These are phyloP conservation scores for Pogonomyrmex barbatus DNA, from an alignment of 1,140 invertebrate species.

Conservation along the genomic window DNA sequence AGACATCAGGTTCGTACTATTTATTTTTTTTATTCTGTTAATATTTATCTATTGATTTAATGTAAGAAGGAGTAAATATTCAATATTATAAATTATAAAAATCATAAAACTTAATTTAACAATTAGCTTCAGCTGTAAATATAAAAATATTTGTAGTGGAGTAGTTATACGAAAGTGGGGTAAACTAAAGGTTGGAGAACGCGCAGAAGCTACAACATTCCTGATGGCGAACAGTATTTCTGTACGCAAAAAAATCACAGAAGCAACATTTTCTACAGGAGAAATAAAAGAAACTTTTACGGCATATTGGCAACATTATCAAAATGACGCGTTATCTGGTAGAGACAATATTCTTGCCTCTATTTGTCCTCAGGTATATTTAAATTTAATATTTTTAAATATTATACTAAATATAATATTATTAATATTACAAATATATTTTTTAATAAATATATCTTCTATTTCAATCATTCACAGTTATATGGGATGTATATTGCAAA, in stretches of 20 bases:
- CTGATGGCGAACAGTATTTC: slow-evolving; percentile 83
- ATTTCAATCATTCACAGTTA: slow-evolving; percentile 87
- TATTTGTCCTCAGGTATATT: slow-evolving; percentile 92
- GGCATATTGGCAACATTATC: slow-evolving; percentile 91
- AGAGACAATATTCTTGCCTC: slow-evolving; percentile 93
- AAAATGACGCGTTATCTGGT: slow-evolving; percentile 88
- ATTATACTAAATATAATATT: slow-evolving; percentile 21
- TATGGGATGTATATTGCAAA: slow-evolving; percentile 96
- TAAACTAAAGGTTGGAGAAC: slow-evolving; percentile 87
- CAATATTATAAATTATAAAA: slow-evolving; percentile 13
- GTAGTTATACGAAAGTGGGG: slow-evolving; percentile 92
- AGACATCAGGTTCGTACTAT: slow-evolving; percentile 89
- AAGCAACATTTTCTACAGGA: slow-evolving; percentile 78
- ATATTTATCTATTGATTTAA: slow-evolving; percentile 2
- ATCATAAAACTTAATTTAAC: neutral
- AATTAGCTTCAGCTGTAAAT: neutral
- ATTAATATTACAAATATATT: neutral
- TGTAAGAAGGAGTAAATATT: neutral
- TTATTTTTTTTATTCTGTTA: slow-evolving; percentile 28
- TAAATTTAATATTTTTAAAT: slow-evolving; percentile 47
- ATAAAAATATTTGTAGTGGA: slow-evolving; percentile 88
- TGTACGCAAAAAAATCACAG: slow-evolving; percentile 79
- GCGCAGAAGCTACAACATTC: slow-evolving; percentile 86
- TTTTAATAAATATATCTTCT: slow-evolving; percentile 23
- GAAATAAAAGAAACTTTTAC: slow-evolving; percentile 91